Conservation (phyloP, 2,113 vertebrate genomes). For the Ia io region DNA sequence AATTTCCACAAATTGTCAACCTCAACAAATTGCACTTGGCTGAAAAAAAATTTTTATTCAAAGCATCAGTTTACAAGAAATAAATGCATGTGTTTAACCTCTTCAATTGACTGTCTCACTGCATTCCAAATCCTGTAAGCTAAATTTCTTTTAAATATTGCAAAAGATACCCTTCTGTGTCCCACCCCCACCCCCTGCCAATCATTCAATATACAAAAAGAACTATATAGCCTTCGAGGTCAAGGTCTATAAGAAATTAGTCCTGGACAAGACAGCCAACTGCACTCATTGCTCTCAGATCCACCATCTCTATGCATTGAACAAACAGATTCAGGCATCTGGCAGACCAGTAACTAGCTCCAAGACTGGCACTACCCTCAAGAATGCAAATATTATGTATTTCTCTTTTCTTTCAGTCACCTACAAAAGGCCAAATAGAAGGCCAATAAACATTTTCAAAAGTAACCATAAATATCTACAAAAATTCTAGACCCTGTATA, state of each 20-base stretch:
- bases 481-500: background rate
- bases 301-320: background rate
- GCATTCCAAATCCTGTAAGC: background rate
- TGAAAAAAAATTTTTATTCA: conserved; percentile 44
- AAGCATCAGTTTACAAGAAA: conserved; percentile 37
- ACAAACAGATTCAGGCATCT: background rate
- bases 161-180: background rate
- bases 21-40: background rate
- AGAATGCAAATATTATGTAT: background rate
- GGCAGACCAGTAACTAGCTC: background rate
- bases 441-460: conserved; percentile 32
- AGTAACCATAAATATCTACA: conserved; percentile 34
- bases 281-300: background rate
- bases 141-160: conserved; percentile 20
- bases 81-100: conserved; percentile 20
- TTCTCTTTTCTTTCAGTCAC: conserved; percentile 21
- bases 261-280: background rate
- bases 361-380: background rate
- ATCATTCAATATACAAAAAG: conserved; percentile 7
- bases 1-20: conserved; percentile 13
- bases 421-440: background rate
- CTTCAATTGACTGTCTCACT: background rate
- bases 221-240: background rate
- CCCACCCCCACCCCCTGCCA: background rate
- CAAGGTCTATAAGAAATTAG: background rate